A percentile compares a stretch with the other conserved stretches of the same genome.
phyloP scores from a whole-genome alignment of 2,888 invertebrate genomes.

The Strigamia crassipes region DNA sequence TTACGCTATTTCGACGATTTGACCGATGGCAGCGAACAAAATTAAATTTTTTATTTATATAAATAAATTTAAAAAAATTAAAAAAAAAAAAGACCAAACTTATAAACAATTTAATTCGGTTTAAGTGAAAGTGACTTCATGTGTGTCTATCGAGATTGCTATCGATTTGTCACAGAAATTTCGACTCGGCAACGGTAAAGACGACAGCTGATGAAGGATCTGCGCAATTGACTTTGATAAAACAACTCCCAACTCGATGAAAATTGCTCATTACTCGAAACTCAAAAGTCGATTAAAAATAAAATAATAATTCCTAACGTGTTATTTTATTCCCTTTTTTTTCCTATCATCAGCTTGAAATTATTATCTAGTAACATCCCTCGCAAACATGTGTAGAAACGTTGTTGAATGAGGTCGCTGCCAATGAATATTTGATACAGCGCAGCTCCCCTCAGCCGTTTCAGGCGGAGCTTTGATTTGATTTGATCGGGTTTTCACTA shows the following conservation, averaged over 20 bases:
- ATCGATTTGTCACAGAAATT: background rate
- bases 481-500: constrained; percentile 29
- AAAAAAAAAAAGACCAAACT: too few relatives aligned
- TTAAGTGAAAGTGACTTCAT: background rate
- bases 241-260: background rate
- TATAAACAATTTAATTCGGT: too few relatives aligned
- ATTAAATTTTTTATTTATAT: too few relatives aligned
- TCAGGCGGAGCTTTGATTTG: constrained; percentile 29
- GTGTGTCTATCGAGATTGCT: background rate
- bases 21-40: too few relatives aligned
- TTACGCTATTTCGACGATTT: too few relatives aligned
- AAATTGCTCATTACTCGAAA: background rate
- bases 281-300: too few relatives aligned
- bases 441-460: background rate
- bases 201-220: background rate
- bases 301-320: too few relatives aligned
- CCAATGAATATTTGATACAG: constrained; percentile 36
- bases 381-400: background rate
- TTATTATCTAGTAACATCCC: background rate
- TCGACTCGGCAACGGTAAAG: background rate
- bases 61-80: too few relatives aligned
- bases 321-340: too few relatives aligned
- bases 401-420: constrained; percentile 23
- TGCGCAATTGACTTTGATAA: background rate
- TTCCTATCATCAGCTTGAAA: background rate